Base-by-base conservation (phyloP, 2,797 vertebrate genomes). In the Megalops cyprinoides region DNA sequence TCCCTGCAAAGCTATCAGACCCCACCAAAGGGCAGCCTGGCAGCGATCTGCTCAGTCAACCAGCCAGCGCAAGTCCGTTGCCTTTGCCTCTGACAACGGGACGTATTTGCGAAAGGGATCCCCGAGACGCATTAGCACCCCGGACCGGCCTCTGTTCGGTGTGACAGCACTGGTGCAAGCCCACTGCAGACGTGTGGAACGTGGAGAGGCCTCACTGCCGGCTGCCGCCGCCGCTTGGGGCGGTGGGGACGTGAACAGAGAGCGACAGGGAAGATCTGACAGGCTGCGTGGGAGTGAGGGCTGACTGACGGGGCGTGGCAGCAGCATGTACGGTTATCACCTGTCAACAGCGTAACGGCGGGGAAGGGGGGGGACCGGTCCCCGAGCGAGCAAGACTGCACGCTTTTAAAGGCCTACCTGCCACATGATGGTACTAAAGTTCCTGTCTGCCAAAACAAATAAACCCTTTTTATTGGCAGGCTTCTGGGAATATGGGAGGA, bases 371-470 rank as follows among this genome's bases (percentile, higher is more conserved):
- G 28, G 31, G 74, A 44, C 14, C 48, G 6, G 44, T 53, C 74
- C 73, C 74, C 31, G 55, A 76, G 76, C 48, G 23, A 56, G 74
- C 23, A 46, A 56, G 48, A 56, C 49, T 55, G 25, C 51, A 55
- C 31, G 78, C 78, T 82, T 79, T 87, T 58, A 87, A 51, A 67
- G 76, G 3, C 5, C 80, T 82, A 82, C 25, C 81, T 84, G 62
- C 79, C 65, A 77, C 71, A 34, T 69, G 74, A 76, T 14, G 60
- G 83, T 76, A 86, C 81, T 84, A 85, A 85, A 78, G 25, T 80
- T 81, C 81, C 58, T 10, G 34, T 83, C 79, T 80, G 44, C 39
- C 74, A 77, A 78, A 58, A 77, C 53, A 82, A 90, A 90, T 74
- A 87, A 83, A 85, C 78, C 78, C 85, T 76, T 88, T 79, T 51